phyloP scores from a whole-genome alignment of 2,797 vertebrate genomes.

The Natrix natrix region DNA sequence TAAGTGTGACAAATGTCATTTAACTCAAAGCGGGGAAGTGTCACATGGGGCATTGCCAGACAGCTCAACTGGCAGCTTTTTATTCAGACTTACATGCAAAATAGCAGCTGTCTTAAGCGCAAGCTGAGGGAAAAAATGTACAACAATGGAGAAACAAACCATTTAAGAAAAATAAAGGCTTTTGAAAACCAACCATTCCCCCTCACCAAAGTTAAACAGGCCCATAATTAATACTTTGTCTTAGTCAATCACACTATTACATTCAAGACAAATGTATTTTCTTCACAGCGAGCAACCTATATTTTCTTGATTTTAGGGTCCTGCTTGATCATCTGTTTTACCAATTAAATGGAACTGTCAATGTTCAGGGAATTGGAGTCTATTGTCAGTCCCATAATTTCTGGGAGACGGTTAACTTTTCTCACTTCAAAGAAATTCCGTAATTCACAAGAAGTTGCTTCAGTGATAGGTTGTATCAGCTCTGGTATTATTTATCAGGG shows the following conservation, averaged over 20 bases:
- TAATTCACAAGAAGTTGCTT: neutral
- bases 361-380: neutral
- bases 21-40: constrained; percentile 61
- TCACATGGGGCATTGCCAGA: constrained; percentile 45
- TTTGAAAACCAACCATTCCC: neutral
- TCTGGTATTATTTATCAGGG: neutral
- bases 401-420: neutral
- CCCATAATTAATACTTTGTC: constrained; percentile 11
- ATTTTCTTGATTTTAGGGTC: neutral
- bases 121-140: neutral
- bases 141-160: neutral
- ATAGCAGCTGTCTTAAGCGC: neutral
- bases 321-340: constrained; percentile 10
- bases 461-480: neutral
- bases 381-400: neutral
- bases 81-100: constrained; percentile 33
- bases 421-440: neutral
- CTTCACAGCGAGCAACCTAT: neutral
- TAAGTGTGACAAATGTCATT: constrained; percentile 77
- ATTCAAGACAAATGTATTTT: neutral
- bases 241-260: constrained; percentile 7
- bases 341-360: constrained; percentile 13
- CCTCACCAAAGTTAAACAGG: neutral
- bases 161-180: neutral
- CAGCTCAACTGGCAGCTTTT: constrained; percentile 38